Conservation (phyloP, 2,888 invertebrate genomes). For the Idaea dimidiata region DNA sequence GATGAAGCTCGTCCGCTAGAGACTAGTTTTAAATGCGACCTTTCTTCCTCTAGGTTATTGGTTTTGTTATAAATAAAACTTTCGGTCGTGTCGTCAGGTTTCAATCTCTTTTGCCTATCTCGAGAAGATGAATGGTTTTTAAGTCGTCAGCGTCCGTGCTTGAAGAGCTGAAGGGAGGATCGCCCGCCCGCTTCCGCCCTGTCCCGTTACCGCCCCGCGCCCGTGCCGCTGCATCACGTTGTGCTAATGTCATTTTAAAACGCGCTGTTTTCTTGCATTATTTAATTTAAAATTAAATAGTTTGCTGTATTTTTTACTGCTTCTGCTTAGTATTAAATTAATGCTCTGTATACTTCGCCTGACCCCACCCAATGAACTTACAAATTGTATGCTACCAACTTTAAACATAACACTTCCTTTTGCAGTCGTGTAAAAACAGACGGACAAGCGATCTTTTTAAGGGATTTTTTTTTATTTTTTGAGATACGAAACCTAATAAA, state of each 20-base stretch:
- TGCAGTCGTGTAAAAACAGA: too few relatives aligned
- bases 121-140: conserved; percentile 16
- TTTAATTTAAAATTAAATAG: neutral
- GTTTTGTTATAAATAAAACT: neutral
- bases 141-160: neutral
- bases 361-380: too few relatives aligned
- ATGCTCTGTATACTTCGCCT: too few relatives aligned
- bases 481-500: too few relatives aligned
- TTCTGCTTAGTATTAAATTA: too few relatives aligned
- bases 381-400: too few relatives aligned
- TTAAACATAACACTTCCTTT: too few relatives aligned
- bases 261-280: conserved; percentile 5
- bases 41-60: too few relatives aligned
- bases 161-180: neutral
- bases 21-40: too few relatives aligned
- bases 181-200: neutral
- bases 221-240: conserved; percentile 26
- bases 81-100: neutral
- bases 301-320: conserved; percentile 6
- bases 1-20: too few relatives aligned
- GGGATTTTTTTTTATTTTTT: too few relatives aligned
- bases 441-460: too few relatives aligned
- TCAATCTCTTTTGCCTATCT: conserved; percentile 11
- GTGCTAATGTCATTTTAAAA: conserved; percentile 30
- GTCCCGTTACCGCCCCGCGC: neutral